Evolutionary conservation across 2,113 vertebrate species (phyloP), one percentile per base, ranked within the genome.

Genomic region (Epinephelus fuscoguttatus): DNA sequence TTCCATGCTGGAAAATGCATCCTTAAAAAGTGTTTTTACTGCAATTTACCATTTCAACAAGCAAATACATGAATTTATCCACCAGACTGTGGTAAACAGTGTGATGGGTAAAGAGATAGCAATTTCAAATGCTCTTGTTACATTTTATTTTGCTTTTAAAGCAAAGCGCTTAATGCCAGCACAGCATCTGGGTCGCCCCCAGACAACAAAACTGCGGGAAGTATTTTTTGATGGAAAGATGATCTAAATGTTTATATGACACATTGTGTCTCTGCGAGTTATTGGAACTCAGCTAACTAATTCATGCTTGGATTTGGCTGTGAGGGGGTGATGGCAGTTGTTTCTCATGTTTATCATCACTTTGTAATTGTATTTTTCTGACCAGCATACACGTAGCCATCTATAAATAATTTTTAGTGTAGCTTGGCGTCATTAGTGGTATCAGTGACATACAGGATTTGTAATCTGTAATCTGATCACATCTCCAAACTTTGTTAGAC

Each of bases 51-150:
- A 25, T 50, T 77, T 21, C 49, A 68, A 73, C 62, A 68, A 37
- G 57, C 12, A 76, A 57, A 81, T 40, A 37, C 30, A 15, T 18
- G 68, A 49, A 75, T 70, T 37, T 18, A 70, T 70, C 70, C 27
- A 33, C 33, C 53, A 30, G 57, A 73, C 42, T 69, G 66, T 15
- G 17, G 42, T 49, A 67, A 84, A 81, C 74, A 50, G 27, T 33
- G n/a, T 19, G 57, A 61, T 62, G 69, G 25, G 14, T 49, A 27
- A 67, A 75, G 33, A 82, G 52, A 75, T 8, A 4, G 25, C 25
- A 68, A 60, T 70, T 79, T 84, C n/a, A 66, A 67, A 85, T 30
- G 18, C 25, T 63, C 6, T 57, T 10, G n/a, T 53, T 78, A 11
- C 19, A 49, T 72, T 74, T 75, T 18, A 42, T 57, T 82, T 66